Evolutionary conservation across 2,113 vertebrate genomes (phyloP).

Genomic region (Megalops atlanticus): DNA sequence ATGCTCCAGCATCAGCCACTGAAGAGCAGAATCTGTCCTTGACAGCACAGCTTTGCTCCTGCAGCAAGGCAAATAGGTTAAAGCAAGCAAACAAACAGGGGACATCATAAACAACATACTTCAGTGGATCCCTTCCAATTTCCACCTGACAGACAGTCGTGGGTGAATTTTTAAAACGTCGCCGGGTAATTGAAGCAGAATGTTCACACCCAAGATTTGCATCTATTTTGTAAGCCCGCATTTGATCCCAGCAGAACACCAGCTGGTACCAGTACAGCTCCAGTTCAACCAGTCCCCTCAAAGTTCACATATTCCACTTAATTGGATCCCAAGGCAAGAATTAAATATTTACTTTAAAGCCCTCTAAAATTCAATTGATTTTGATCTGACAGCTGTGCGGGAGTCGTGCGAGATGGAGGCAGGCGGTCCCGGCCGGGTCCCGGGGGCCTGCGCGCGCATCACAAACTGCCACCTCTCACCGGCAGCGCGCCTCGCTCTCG

Average conservation of each 20-base stretch:
- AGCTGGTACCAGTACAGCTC: conserved; percentile 57
- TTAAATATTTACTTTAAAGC: conserved; percentile 65
- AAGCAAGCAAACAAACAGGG: conserved; percentile 39
- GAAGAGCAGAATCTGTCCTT: not conserved
- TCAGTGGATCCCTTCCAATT: conserved; percentile 44
- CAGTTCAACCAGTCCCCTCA: conserved; percentile 55
- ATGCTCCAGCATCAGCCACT: not conserved
- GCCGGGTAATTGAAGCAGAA: conserved; percentile 56
- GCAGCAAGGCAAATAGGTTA: conserved; percentile 48
- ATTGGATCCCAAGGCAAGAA: conserved; percentile 65
- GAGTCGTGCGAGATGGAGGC: conserved; percentile 50
- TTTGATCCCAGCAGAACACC: conserved; percentile 54
- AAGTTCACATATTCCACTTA: conserved; percentile 57
- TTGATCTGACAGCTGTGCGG: conserved; percentile 62
- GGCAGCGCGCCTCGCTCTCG: conserved; percentile 25
- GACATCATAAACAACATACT: conserved; percentile 44
- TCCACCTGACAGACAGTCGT: conserved; percentile 46
- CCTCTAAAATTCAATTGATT: conserved; percentile 62
- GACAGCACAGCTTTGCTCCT: conserved; percentile 37
- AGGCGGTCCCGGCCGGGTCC: conserved; percentile 50
- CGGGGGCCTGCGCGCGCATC: conserved; percentile 39
- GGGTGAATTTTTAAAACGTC: conserved; percentile 57
- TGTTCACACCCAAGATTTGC: conserved; percentile 48
- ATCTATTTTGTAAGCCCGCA: conserved; percentile 45
- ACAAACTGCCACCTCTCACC: conserved; percentile 43